phyloP scores from a whole-genome alignment of 2,797 vertebrate species.

The Coccyzus lansbergi region DNA sequence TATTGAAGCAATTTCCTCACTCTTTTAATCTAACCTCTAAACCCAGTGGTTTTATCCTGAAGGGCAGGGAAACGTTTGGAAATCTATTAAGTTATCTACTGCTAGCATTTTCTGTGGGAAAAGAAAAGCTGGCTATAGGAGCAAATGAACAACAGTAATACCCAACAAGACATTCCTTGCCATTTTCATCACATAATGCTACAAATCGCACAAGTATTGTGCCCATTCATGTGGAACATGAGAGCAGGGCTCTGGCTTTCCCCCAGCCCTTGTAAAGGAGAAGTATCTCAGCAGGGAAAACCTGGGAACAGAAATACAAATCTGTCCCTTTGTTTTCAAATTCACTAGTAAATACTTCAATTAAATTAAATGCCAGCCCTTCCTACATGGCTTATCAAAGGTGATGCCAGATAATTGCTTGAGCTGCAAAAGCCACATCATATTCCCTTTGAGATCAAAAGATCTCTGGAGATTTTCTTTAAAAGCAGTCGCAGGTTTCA shows the following conservation, averaged over 20 bases:
- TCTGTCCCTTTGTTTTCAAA: not conserved
- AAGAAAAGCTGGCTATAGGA: not conserved
- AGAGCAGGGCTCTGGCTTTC: not conserved
- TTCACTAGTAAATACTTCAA: not conserved
- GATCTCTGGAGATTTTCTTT: not conserved
- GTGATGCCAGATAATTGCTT: not conserved
- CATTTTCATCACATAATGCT: not conserved
- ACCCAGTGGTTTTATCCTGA: not conserved
- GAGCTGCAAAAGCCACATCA: not conserved
- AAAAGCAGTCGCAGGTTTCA: not conserved
- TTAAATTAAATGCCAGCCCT: not conserved
- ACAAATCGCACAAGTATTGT: not conserved
- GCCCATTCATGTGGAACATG: accelerated
- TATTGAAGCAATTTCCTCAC: constrained; percentile 8
- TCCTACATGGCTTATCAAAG: not conserved
- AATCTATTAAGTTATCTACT: not conserved
- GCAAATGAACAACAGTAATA: not conserved
- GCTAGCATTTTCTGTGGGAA: not conserved
- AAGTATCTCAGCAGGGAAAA: not conserved
- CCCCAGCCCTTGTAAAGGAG: not conserved
- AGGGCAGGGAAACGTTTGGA: not conserved
- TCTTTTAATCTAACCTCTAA: constrained; percentile 15
- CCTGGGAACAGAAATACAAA: not conserved
- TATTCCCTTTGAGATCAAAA: not conserved
- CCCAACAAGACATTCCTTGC: not conserved